A percentile compares a stretch with the other conserved stretches of the same genome.
These are phyloP conservation scores for Argopecten irradians DNA, from an alignment of 1,140 invertebrate species.

Conservation along the genomic window DNA sequence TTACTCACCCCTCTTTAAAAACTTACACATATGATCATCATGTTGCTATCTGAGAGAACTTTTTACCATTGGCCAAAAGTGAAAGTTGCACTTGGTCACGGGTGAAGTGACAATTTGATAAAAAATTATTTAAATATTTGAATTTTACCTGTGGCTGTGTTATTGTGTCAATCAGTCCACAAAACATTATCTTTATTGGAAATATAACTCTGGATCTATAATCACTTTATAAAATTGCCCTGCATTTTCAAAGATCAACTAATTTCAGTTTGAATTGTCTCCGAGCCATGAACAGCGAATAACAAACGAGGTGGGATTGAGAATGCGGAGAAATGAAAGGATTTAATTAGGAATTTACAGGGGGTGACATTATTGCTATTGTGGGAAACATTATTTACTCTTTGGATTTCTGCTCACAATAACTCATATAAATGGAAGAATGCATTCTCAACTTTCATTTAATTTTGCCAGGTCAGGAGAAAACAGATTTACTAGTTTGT, in stretches of 20 bases:
- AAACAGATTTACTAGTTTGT: not conserved
- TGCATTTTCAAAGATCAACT: not conserved
- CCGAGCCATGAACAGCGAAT: not conserved
- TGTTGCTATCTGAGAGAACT: too few relatives aligned
- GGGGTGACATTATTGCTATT: not conserved
- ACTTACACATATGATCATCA: too few relatives aligned
- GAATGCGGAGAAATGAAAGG: not conserved
- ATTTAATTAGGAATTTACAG: slow-evolving; percentile 3
- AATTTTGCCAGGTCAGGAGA: slow-evolving; percentile 14
- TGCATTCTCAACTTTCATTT: slow-evolving; percentile 8
- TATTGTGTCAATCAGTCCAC: not conserved
- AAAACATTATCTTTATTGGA: not conserved
- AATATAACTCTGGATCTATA: not conserved
- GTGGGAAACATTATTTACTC: not conserved
- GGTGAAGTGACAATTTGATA: too few relatives aligned
- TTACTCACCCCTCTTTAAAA: too few relatives aligned
- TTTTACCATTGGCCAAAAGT: too few relatives aligned
- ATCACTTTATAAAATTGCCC: not conserved
- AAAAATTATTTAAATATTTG: not conserved
- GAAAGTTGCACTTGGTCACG: too few relatives aligned
- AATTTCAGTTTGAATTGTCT: not conserved
- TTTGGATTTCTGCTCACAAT: slow-evolving; percentile 9
- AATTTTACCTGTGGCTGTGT: not conserved
- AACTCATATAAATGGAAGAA: slow-evolving; percentile 3
- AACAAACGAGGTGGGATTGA: not conserved